These are phyloP conservation scores for Cyanoliseus patagonus DNA, from an alignment of 2,113 vertebrate species.

Conservation along the genomic window DNA sequence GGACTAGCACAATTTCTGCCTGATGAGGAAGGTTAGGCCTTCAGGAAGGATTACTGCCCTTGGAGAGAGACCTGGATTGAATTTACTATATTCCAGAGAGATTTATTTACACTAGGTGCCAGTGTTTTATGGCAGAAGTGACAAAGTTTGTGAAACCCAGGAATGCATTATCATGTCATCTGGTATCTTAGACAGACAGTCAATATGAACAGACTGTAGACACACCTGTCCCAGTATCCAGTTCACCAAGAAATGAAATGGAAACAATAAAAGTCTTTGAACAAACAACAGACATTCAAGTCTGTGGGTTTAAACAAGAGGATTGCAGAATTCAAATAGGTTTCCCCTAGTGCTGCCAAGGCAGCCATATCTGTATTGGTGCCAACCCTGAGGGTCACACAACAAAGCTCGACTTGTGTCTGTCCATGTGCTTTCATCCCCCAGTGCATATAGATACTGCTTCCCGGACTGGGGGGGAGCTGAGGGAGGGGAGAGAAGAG, in stretches of 20 bases:
- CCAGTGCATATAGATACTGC: not conserved
- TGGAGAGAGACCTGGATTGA: constrained; percentile 1
- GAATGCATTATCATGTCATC: constrained; percentile 59
- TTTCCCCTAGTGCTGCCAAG: constrained; percentile 51
- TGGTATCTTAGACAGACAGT: constrained; percentile 46
- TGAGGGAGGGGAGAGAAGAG: not conserved
- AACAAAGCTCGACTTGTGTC: constrained; percentile 45
- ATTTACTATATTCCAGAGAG: constrained; percentile 18
- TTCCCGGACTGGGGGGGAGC: not conserved
- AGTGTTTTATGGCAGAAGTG: constrained; percentile 52
- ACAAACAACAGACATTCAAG: constrained; percentile 56
- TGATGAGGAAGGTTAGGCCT: constrained; percentile 16
- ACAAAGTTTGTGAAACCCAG: constrained; percentile 63
- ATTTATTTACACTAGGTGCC: constrained; percentile 41
- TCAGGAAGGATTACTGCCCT: not conserved
- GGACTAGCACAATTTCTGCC: not conserved
- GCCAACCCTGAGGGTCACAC: not conserved
- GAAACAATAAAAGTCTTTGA: constrained; percentile 67
- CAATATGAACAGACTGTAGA: constrained; percentile 55
- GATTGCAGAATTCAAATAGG: constrained; percentile 45
- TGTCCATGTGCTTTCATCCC: not conserved
- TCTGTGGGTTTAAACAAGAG: constrained; percentile 49
- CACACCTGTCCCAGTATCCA: constrained; percentile 59
- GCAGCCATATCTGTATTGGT: constrained; percentile 39
- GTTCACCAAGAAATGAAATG: constrained; percentile 62